Conservation (phyloP, 2,113 vertebrate species). For the Phaethon lepturus region DNA sequence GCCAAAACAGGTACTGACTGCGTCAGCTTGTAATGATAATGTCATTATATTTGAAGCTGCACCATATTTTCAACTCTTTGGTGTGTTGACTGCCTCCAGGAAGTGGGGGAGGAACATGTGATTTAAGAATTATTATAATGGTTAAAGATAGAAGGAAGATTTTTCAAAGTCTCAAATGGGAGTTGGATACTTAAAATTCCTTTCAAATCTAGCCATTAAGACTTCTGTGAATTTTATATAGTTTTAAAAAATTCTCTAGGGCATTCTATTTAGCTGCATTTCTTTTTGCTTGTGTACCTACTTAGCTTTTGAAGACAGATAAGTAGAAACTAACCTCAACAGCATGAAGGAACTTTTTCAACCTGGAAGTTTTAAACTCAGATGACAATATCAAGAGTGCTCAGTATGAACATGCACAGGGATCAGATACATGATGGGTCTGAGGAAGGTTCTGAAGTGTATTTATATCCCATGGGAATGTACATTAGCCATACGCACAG, state of each 20-base stretch:
- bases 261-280: neutral
- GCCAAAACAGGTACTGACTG: neutral
- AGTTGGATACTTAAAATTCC: neutral
- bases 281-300: neutral
- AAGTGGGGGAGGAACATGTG: neutral
- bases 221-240: neutral
- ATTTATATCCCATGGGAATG: neutral
- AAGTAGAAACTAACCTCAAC: neutral
- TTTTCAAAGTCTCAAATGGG: neutral
- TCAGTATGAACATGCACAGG: neutral
- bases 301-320: neutral
- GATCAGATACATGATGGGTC: neutral
- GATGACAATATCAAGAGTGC: neutral
- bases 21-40: neutral
- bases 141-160: neutral
- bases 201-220: neutral
- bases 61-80: neutral
- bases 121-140: neutral
- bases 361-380: neutral
- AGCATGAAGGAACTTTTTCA: neutral
- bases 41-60: neutral
- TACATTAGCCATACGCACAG: neutral
- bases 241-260: neutral
- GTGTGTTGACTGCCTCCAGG: neutral
- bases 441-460: neutral